phyloP scores from a whole-genome alignment of 2,113 vertebrate species.

The Myotis davidii region DNA sequence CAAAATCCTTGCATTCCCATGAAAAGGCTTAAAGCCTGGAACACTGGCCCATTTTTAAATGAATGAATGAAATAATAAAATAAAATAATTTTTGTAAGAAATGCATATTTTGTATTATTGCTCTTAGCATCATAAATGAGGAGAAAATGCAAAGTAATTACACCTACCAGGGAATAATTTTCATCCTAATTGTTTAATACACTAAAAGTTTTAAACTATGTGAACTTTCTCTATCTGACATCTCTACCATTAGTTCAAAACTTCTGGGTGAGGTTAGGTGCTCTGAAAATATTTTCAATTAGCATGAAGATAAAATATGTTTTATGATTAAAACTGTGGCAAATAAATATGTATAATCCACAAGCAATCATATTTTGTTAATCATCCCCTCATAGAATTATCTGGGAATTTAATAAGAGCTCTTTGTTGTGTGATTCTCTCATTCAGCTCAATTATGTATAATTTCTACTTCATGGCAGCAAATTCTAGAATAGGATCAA shows the following conservation, averaged over 20 bases:
- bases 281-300: constrained; percentile 18
- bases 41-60: neutral
- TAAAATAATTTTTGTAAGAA: neutral
- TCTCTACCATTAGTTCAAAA: neutral
- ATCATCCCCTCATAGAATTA: constrained; percentile 1
- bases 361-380: constrained; percentile 10
- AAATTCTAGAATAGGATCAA: neutral
- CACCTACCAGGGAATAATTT: neutral
- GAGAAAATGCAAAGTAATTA: neutral
- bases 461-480: constrained; percentile 38
- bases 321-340: constrained; percentile 20
- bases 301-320: neutral
- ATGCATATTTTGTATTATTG: neutral
- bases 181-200: neutral
- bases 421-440: constrained; percentile 28
- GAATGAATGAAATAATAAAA: neutral
- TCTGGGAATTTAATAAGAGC: constrained; percentile 8
- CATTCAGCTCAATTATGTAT: constrained; percentile 52
- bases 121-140: neutral
- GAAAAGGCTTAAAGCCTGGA: neutral
- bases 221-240: neutral
- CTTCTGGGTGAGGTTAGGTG: neutral
- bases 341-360: neutral
- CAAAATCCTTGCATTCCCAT: neutral
- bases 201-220: neutral